phyloP scores from a whole-genome alignment of 2,888 invertebrate species.

The Mesorhabditis sp. region DNA sequence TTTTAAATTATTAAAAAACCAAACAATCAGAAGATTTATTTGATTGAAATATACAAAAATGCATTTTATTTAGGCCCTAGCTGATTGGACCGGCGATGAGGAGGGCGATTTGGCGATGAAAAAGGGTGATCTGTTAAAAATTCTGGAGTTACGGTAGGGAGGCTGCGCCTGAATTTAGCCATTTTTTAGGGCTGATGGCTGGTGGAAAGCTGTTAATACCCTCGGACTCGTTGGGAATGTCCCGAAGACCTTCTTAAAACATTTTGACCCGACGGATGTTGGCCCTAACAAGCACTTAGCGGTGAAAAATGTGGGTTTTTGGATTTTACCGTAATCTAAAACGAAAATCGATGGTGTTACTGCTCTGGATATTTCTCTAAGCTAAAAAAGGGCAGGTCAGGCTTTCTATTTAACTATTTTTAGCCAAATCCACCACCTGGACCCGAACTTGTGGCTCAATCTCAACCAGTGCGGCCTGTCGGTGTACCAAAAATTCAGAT shows the following conservation, averaged over 20 bases:
- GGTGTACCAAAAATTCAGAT: background rate
- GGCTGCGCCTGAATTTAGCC: background rate
- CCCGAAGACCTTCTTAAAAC: conserved; percentile 33
- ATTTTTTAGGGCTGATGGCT: conserved; percentile 29
- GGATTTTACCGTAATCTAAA: too few relatives aligned
- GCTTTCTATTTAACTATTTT: too few relatives aligned
- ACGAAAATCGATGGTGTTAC: too few relatives aligned
- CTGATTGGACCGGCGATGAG: conserved; percentile 20
- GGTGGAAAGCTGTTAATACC: conserved; percentile 37
- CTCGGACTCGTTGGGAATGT: conserved; percentile 30
- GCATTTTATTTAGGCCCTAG: conserved; percentile 17
- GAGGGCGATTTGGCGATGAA: conserved; percentile 27
- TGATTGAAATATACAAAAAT: background rate
- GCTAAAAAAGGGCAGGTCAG: too few relatives aligned
- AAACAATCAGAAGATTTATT: background rate
- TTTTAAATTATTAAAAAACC: background rate
- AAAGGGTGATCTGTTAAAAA: conserved; percentile 27
- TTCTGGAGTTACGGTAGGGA: conserved; percentile 30
- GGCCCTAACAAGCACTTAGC: too few relatives aligned
- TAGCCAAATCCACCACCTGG: too few relatives aligned
- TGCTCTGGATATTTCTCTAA: too few relatives aligned
- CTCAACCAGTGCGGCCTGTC: background rate
- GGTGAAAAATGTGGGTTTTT: too few relatives aligned
- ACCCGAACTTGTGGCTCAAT: background rate
- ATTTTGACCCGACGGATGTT: conserved; percentile 13